These are phyloP conservation scores for Cervus canadensis DNA, from an alignment of 2,113 vertebrate species.

Conservation along the genomic window DNA sequence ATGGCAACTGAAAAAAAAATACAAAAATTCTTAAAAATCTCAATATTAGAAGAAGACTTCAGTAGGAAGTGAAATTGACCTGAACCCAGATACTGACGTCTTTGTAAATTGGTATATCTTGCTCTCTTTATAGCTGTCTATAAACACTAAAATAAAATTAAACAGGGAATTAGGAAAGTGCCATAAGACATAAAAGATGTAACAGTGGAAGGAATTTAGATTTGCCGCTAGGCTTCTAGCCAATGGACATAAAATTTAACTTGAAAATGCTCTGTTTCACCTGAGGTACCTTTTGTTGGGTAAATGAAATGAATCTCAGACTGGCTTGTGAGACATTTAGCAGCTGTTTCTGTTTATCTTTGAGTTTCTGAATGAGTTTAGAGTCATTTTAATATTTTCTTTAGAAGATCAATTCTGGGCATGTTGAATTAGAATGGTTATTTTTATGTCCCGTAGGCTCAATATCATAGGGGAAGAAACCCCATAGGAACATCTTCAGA, in stretches of 20 bases:
- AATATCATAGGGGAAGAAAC: slow-evolving; percentile 41
- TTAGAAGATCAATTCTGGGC: slow-evolving; percentile 69
- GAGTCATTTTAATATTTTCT: slow-evolving; percentile 76
- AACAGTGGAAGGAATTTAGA: slow-evolving; percentile 69
- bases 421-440: slow-evolving; percentile 72
- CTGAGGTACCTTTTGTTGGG: slow-evolving; percentile 67
- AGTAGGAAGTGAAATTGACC: slow-evolving; percentile 9
- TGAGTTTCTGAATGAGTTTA: slow-evolving; percentile 72
- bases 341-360: slow-evolving; percentile 81
- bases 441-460: slow-evolving; percentile 73
- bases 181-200: slow-evolving; percentile 57
- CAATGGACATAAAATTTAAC: slow-evolving; percentile 73
- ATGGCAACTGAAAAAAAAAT: background rate
- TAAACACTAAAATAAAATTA: slow-evolving; percentile 53
- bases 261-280: slow-evolving; percentile 71
- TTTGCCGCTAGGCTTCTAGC: slow-evolving; percentile 59
- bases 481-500: slow-evolving; percentile 42
- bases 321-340: slow-evolving; percentile 75
- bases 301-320: slow-evolving; percentile 78
- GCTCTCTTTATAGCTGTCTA: slow-evolving; percentile 27
- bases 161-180: slow-evolving; percentile 63
- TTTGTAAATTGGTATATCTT: background rate
- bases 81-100: background rate
- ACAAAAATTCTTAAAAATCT: background rate
- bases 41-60: background rate